Base-by-base conservation (phyloP, 2,113 vertebrate genomes). In the Hippocampus guttulatus region DNA sequence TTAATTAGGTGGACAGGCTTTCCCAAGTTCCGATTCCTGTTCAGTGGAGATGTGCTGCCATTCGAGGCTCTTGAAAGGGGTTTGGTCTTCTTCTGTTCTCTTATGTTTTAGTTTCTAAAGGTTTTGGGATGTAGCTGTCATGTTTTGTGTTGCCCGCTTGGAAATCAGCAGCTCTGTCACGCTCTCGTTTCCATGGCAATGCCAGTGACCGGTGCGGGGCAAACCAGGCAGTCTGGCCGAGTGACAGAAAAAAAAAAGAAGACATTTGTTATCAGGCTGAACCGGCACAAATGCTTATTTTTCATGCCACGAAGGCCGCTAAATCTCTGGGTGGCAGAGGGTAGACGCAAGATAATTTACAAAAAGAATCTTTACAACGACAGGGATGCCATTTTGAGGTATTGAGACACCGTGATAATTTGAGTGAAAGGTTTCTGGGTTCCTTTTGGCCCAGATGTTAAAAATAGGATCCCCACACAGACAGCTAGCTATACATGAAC, bases 401-500 rank as follows among this genome's bases (percentile, higher is more conserved):
- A 61, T 2, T 20, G 57, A 63, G 57, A 63, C 33, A 40, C 21
- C n/a, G 41, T 25, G 38, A 54, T 41, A 57, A 38, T 64, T 4
- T 38, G 14, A 8, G 21, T 15, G 9, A 45, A 47, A 25, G 64
- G 41, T 47, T 65, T 65, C n/a, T 18, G 43, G 23, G 14, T 47
- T 30, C 41, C 43, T 69, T 79, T 65, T 67, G 57, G 64, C 57
- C 40, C 45, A 20, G 18, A 74, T 71, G 81, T 89, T 91, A 91
- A 91, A 92, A 90, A 88, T 91, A 92, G 91, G 88, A 76, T 69
- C 70, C 74, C 73, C 78, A 81, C 84, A 86, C 75, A 85, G 82
- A 71, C 71, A 71, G 68, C 74, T 68, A 51, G 47, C 78, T 72
- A 84, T 75, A 85, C 78, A 84, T 68, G 71, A 77, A 84, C 73